Base-by-base conservation (phyloP, 2,113 vertebrate species). In the Sterna hirundo region DNA sequence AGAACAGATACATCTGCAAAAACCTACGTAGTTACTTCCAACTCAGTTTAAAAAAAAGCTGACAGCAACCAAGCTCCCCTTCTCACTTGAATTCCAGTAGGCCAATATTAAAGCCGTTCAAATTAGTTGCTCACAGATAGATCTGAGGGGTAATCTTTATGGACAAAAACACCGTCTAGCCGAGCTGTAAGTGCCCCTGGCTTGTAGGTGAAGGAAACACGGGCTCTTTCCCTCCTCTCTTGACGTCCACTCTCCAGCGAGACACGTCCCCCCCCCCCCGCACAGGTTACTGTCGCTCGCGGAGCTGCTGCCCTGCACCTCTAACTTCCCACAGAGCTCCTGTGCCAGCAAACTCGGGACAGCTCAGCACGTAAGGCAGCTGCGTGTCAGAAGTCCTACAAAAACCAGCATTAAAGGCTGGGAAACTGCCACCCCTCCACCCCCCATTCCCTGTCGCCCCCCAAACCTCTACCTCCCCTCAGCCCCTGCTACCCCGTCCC, bases 1-100 rank as follows among this genome's bases (percentile, higher is more conserved):
- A 68, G 90, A 46, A 82, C 74, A 78, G 81, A 60, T 5, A 82
- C 69, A 90, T 94, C 93, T 94, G 54, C 60, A 62, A 32, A 84
- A 52, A 66, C 23, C 90, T 32, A 54, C 12, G 14, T 29, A 58
- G 76, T 6, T 10, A 17, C 75, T 57, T 32, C 49, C 72, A 85
- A 68, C 74, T 87, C 86, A 9, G 58, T 29, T 64, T n/a, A 38
- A 32, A 30, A 32, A 32, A 18, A 14, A 79, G 54, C 65, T 3
- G 61, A 44, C 49, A 44, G 49, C 2, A 58, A n/a, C 75, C n/a
- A 22, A 30, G 47, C 77, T 72, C 44, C 57, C 30, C 19, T 11
- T 36, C 23, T 11, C 46, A 11, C 78, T 25, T 4, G 27, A 9
- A 30, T 20, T 42, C 4, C 51, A 7, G 10, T 5, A 5, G 44